Evolutionary conservation across 2,888 invertebrate genomes (phyloP).

Genomic region (Chesias legatella): DNA sequence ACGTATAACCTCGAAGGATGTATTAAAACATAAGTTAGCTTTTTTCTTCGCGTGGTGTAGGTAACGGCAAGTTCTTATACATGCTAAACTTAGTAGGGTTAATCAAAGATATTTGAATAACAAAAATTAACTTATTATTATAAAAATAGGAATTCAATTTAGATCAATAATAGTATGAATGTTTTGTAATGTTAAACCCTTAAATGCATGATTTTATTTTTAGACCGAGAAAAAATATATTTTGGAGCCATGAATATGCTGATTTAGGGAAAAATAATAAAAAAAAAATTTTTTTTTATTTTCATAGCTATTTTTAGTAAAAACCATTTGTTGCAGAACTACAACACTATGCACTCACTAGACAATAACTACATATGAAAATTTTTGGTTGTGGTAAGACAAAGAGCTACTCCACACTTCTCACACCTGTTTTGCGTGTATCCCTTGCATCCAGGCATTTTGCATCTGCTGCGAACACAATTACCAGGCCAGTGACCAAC

Average conservation of each 20-base stretch:
- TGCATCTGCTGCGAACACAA: slow-evolving; percentile 36
- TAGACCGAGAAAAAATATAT: slow-evolving; percentile 34
- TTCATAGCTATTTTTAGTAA: slow-evolving; percentile 19
- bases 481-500: slow-evolving; percentile 37
- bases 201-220: slow-evolving; percentile 34
- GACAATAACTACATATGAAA: slow-evolving; percentile 28
- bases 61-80: no score
- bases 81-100: no score
- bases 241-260: slow-evolving; percentile 31
- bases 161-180: no score
- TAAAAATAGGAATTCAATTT: no score
- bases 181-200: neutral
- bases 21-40: no score
- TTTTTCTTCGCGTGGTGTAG: no score
- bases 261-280: slow-evolving; percentile 23
- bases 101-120: no score
- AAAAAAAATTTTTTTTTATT: slow-evolving; percentile 18
- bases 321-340: slow-evolving; percentile 32
- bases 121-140: no score
- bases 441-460: slow-evolving; percentile 39
- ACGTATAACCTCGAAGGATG: no score
- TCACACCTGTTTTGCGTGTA: slow-evolving; percentile 38
- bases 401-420: slow-evolving; percentile 41
- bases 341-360: slow-evolving; percentile 32
- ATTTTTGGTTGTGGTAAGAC: slow-evolving; percentile 31